phyloP scores from a whole-genome alignment of 2,888 invertebrate species.

The Lycia hirtaria region DNA sequence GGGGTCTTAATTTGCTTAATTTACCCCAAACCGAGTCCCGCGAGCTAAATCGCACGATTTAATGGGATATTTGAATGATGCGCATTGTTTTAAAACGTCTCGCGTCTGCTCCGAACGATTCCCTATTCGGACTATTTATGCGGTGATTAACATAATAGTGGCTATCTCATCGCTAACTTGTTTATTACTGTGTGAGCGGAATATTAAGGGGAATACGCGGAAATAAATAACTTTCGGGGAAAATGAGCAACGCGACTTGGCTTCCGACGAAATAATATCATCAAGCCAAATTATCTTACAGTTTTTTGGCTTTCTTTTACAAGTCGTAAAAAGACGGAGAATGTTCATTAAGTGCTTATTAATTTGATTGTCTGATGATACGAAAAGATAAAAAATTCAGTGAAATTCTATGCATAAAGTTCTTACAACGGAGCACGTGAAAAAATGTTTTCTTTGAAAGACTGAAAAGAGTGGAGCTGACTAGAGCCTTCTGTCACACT shows the following conservation, averaged over 20 bases:
- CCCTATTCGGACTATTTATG: conserved; percentile 46
- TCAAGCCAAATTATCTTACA: conserved; percentile 22
- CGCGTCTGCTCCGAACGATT: conserved; percentile 65
- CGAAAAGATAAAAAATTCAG: neutral
- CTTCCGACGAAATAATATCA: conserved; percentile 19
- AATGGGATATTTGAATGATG: conserved; percentile 80
- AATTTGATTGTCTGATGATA: neutral
- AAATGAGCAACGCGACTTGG: conserved; percentile 22
- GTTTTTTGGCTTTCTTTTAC: conserved; percentile 11
- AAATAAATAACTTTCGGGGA: conserved; percentile 29
- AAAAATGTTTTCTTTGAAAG: conserved; percentile 1
- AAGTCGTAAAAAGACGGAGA: neutral
- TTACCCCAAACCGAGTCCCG: conserved; percentile 70
- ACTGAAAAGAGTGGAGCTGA: conserved; percentile 3
- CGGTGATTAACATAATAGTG: conserved; percentile 40
- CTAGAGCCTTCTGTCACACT: conserved; percentile 39
- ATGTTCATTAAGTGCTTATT: neutral
- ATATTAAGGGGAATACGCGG: conserved; percentile 31
- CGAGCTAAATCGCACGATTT: conserved; percentile 76
- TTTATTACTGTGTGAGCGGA: conserved; percentile 36
- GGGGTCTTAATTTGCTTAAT: conserved; percentile 83
- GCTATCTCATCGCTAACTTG: conserved; percentile 36
- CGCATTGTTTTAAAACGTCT: conserved; percentile 77
- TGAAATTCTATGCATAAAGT: neutral
- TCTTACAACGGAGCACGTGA: neutral